Conservation (phyloP, 2,888 invertebrate species). For the Spodoptera littoralis region DNA sequence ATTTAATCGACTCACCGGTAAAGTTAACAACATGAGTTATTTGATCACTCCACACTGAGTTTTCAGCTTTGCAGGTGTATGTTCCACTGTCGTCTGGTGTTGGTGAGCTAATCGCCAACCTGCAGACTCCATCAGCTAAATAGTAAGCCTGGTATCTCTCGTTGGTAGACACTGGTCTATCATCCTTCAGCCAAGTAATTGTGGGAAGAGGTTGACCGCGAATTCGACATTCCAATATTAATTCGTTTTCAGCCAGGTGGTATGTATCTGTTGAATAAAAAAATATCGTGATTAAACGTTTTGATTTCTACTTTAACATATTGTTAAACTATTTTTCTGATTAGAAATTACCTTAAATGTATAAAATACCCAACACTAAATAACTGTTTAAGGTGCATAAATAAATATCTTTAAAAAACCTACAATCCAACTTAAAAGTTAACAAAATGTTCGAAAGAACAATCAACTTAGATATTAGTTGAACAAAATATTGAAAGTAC, state of each 20-base stretch:
- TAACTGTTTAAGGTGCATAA: no score
- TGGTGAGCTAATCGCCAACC: slow-evolving; percentile 91
- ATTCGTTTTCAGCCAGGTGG: slow-evolving; percentile 91
- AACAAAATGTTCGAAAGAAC: no score
- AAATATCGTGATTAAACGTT: no score
- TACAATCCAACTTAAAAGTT: no score
- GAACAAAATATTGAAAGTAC: no score
- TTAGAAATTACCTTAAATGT: no score
- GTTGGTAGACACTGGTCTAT: slow-evolving; percentile 84
- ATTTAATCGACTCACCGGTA: slow-evolving; percentile 82
- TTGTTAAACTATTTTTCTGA: no score
- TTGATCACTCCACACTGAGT: slow-evolving; percentile 92
- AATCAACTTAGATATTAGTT: no score
- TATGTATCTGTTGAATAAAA: slow-evolving; percentile 90
- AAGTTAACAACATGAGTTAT: slow-evolving; percentile 92
- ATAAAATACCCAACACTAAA: no score
- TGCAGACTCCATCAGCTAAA: slow-evolving; percentile 92
- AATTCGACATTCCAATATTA: slow-evolving; percentile 93
- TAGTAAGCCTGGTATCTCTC: slow-evolving; percentile 91
- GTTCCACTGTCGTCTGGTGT: slow-evolving; percentile 91
- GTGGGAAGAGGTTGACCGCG: slow-evolving; percentile 92
- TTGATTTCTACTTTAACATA: no score
- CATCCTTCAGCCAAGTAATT: slow-evolving; percentile 94
- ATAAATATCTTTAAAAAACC: no score
- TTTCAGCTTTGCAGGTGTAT: slow-evolving; percentile 93